Conservation (phyloP, 2,797 vertebrate genomes). For the Cossypha polioptera region DNA sequence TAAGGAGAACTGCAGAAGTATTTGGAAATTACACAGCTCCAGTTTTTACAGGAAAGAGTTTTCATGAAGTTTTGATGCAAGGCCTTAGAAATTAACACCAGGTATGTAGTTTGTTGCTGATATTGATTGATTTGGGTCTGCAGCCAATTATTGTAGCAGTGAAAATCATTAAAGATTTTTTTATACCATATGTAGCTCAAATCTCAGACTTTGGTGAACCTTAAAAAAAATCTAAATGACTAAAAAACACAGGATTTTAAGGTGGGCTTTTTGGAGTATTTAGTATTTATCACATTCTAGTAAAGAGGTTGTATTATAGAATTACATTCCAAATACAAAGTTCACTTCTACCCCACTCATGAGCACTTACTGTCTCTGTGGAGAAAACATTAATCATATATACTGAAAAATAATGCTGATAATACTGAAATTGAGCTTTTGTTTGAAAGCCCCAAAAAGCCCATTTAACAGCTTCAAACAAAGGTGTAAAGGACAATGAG, state of each 20-base stretch:
- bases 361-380: background rate
- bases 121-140: background rate
- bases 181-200: background rate
- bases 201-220: background rate
- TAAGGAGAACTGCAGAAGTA: background rate
- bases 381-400: background rate
- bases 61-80: background rate
- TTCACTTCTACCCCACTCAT: background rate
- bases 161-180: background rate
- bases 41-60: background rate
- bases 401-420: background rate
- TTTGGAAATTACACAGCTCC: background rate
- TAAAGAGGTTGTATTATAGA: background rate
- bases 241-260: background rate
- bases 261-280: background rate
- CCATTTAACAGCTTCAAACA: background rate
- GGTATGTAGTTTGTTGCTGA: background rate
- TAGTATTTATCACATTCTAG: background rate
- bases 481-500: background rate
- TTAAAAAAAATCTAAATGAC: background rate
- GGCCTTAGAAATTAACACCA: background rate
- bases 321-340: background rate
- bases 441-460: background rate
- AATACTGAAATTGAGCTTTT: background rate
- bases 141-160: background rate